Percentiles rank a stretch among this genome's conserved stretches.
Evolutionary conservation across 2,888 invertebrate genomes (phyloP).

Genomic region (Rhogogaster chlorosoma): DNA sequence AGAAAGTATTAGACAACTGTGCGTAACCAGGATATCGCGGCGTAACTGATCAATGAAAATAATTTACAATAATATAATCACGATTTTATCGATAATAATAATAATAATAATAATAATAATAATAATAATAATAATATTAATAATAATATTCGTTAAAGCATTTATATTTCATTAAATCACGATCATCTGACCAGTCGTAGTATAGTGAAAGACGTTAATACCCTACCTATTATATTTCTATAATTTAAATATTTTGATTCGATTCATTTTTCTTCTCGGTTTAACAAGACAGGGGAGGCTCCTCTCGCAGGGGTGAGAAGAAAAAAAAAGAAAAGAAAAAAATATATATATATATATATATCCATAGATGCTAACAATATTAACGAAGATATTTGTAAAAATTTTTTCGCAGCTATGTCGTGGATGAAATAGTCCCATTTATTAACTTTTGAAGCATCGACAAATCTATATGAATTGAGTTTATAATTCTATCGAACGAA

Average conservation of each 20-base stretch:
- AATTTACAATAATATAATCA: constrained; percentile 6
- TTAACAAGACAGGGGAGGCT: constrained; percentile 10
- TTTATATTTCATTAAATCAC: neutral
- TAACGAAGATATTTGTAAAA: neutral
- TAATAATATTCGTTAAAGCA: neutral
- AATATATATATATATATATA: neutral
- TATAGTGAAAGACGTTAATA: neutral
- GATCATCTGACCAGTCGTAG: neutral
- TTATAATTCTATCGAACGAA: neutral
- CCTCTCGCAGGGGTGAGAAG: constrained; percentile 7
- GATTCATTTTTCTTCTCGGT: neutral
- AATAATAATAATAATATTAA: neutral
- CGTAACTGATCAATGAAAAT: neutral
- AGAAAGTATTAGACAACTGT: neutral
- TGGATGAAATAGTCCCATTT: neutral
- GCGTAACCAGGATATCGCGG: neutral
- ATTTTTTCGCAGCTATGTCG: neutral
- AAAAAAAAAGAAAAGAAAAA: neutral
- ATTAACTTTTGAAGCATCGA: neutral
- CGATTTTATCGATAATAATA: neutral
- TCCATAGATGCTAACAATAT: neutral
- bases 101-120: neutral
- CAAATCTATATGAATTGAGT: neutral
- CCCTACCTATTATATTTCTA: neutral
- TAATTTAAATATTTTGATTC: constrained; percentile 25